Evolutionary conservation across 2,888 invertebrate species (phyloP).

Genomic region (Apotomis betuletana): DNA sequence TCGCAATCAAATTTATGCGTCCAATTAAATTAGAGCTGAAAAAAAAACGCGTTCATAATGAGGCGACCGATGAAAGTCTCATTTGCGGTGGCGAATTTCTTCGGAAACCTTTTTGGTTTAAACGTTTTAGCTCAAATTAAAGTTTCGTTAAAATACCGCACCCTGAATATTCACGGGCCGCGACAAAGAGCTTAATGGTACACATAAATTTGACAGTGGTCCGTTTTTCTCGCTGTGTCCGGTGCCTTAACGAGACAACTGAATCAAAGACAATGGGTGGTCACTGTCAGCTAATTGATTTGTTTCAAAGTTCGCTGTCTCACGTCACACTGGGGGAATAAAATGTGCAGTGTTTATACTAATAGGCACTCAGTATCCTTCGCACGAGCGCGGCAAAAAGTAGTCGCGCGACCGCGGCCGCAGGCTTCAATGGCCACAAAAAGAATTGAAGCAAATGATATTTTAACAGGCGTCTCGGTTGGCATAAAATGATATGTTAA

Average conservation of each 20-base stretch:
- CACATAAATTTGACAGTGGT: constrained; percentile 69
- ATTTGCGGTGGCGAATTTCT: constrained; percentile 52
- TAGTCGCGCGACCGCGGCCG: constrained; percentile 12
- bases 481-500: constrained; percentile 59
- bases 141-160: constrained; percentile 73
- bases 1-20: constrained; percentile 62
- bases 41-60: constrained; percentile 61
- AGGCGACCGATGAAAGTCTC: constrained; percentile 64
- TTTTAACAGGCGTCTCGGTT: constrained; percentile 55
- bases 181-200: constrained; percentile 67
- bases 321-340: constrained; percentile 44
- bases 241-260: constrained; percentile 70
- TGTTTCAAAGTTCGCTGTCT: constrained; percentile 53
- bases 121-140: constrained; percentile 66
- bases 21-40: constrained; percentile 74
- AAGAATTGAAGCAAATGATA: constrained; percentile 56
- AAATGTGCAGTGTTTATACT: constrained; percentile 35
- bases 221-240: constrained; percentile 57
- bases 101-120: constrained; percentile 57
- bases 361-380: constrained; percentile 39
- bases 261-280: constrained; percentile 74
- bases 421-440: constrained; percentile 54
- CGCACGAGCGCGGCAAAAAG: constrained; percentile 35
- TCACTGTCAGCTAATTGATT: constrained; percentile 64
- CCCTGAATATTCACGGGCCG: constrained; percentile 53